Evolutionary conservation across 2,113 vertebrate genomes (phyloP).

Genomic region (Circaetus cinerascens): DNA sequence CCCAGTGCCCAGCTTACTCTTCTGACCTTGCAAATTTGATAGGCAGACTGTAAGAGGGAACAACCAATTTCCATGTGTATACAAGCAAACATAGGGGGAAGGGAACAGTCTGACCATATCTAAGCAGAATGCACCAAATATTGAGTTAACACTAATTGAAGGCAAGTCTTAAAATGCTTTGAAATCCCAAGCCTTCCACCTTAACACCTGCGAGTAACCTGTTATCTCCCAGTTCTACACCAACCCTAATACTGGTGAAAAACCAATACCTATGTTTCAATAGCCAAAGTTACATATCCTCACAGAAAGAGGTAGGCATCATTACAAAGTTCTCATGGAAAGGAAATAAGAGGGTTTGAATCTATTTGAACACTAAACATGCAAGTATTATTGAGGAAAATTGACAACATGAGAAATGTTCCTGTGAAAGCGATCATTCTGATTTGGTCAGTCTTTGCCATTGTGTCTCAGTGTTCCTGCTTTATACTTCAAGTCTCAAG

Average conservation of each 20-base stretch:
- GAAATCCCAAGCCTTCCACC: background rate
- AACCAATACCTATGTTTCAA: background rate
- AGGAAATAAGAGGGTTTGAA: background rate
- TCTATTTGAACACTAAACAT: background rate
- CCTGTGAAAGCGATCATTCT: background rate
- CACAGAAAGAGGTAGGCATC: background rate
- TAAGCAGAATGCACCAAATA: background rate
- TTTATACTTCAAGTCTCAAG: background rate
- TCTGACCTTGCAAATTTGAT: background rate
- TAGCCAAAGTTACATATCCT: background rate
- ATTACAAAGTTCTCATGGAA: background rate
- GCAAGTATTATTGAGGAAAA: background rate
- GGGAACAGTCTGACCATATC: background rate
- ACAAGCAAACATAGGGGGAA: background rate
- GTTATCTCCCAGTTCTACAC: background rate
- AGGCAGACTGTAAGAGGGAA: background rate
- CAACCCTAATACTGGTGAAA: background rate
- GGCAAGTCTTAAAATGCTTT: background rate
- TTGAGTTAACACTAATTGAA: background rate
- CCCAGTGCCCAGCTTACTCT: background rate
- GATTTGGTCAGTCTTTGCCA: background rate
- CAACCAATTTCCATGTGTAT: background rate
- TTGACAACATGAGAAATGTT: background rate
- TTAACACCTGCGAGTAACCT: background rate
- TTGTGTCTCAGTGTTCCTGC: background rate